Conservation (phyloP, 2,797 vertebrate species). For the Lepilemur ruficaudatus region DNA sequence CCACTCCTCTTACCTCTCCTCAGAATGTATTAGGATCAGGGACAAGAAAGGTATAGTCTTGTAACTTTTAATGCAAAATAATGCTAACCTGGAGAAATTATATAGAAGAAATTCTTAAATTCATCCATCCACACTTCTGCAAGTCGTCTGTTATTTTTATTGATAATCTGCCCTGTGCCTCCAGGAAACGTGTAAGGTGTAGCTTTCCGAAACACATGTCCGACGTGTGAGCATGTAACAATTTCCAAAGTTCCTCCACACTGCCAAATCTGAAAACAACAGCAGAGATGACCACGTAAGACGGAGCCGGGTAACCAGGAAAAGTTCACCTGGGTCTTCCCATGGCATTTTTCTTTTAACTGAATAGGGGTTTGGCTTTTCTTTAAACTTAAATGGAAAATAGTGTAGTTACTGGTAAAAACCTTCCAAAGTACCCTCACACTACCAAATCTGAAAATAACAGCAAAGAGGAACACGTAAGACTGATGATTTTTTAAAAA, state of each 20-base stretch:
- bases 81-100: conserved; percentile 97
- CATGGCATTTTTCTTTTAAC: not conserved
- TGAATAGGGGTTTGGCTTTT: not conserved
- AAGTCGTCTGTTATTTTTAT: conserved; percentile 98
- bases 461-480: not conserved
- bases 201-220: conserved; percentile 99
- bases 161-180: conserved; percentile 98
- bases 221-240: conserved; percentile 98
- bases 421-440: conserved; percentile 93
- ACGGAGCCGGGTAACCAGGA: not conserved
- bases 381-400: conserved; percentile 14
- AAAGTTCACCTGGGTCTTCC: not conserved
- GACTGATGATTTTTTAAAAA: not conserved
- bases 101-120: conserved; percentile 99
- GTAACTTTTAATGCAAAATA: conserved; percentile 45
- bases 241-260: conserved; percentile 98
- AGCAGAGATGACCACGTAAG: not conserved
- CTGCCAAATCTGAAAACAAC: conserved; percentile 94
- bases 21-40: conserved; percentile 14
- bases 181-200: conserved; percentile 99
- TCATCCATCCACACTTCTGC: conserved; percentile 99
- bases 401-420: not conserved
- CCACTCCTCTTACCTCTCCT: not conserved
- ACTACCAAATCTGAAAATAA: conserved; percentile 94
- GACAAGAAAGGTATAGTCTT: not conserved